Evolutionary conservation across 2,797 vertebrate genomes (phyloP).

Genomic region (Etheostoma perlongum): DNA sequence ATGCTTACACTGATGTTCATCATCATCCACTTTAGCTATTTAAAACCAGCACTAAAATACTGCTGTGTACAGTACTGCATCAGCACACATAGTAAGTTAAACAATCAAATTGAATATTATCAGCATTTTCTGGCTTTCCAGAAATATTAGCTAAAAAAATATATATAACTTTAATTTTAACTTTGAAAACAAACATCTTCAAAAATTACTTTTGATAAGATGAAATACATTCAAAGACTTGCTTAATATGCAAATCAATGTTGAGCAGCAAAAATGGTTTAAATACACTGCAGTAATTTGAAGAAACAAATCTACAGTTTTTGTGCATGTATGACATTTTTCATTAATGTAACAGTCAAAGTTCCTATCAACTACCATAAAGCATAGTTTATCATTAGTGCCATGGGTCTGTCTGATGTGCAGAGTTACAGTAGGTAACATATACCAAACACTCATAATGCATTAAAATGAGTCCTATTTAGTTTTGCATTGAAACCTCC

Average conservation of each 20-base stretch:
- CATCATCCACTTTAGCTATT: conserved; percentile 21
- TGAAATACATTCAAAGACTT: conserved; percentile 32
- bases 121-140: conserved; percentile 46
- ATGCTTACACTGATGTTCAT: conserved; percentile 22
- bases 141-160: conserved; percentile 59
- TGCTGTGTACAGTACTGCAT: conserved; percentile 11
- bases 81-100: conserved; percentile 32
- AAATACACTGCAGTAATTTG: conserved; percentile 37
- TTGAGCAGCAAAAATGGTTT: conserved; percentile 37
- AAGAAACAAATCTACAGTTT: conserved; percentile 30
- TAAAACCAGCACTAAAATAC: conserved; percentile 10
- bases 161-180: conserved; percentile 27
- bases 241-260: conserved; percentile 29
- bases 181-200: conserved; percentile 17
- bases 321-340: conserved; percentile 25
- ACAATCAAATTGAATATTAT: conserved; percentile 49
- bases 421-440: conserved; percentile 23
- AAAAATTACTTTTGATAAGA: conserved; percentile 37
- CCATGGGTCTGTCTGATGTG: conserved; percentile 45
- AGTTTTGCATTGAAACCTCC: conserved; percentile 18
- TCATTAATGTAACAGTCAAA: conserved; percentile 15
- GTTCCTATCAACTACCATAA: conserved; percentile 32
- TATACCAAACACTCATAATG: conserved; percentile 24
- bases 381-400: conserved; percentile 19
- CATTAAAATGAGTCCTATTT: conserved; percentile 10